Evolutionary conservation across 2,113 vertebrate species (phyloP).

Genomic region (Aspidoscelis tigris): DNA sequence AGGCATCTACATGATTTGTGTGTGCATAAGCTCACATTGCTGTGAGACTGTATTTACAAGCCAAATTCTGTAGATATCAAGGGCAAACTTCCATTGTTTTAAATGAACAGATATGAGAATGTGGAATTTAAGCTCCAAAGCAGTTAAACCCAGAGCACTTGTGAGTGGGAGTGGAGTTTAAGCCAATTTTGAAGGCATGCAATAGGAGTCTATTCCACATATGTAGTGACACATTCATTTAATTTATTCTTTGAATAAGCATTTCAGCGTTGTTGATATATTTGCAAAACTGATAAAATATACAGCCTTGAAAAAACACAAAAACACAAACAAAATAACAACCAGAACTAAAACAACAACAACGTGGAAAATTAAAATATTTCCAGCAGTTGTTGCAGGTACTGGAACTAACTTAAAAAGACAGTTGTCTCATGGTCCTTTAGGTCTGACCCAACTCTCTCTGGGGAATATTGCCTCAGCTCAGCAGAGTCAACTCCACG

Average conservation of each 20-base stretch:
- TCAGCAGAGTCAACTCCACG: no score
- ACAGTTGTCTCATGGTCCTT: no score
- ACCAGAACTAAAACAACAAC: not conserved
- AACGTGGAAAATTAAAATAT: not conserved
- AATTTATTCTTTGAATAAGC: not conserved
- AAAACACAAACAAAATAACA: not conserved
- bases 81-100: conserved; percentile 7
- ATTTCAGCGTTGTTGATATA: not conserved
- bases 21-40: not conserved
- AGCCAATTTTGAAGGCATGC: not conserved
- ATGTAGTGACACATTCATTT: not conserved
- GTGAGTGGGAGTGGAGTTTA: not conserved
- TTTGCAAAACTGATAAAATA: not conserved
- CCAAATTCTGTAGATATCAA: not conserved
- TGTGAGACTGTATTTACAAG: conserved; percentile 2
- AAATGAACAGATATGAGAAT: not conserved
- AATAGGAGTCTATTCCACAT: not conserved
- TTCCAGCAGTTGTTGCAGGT: not conserved
- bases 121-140: not conserved
- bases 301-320: not conserved
- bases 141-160: not conserved
- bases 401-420: not conserved
- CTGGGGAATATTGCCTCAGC: no score
- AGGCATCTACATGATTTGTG: conserved; percentile 19
- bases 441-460: no score